phyloP scores from a whole-genome alignment of 1,140 invertebrate genomes.

The Himalopsyche phryganea region DNA sequence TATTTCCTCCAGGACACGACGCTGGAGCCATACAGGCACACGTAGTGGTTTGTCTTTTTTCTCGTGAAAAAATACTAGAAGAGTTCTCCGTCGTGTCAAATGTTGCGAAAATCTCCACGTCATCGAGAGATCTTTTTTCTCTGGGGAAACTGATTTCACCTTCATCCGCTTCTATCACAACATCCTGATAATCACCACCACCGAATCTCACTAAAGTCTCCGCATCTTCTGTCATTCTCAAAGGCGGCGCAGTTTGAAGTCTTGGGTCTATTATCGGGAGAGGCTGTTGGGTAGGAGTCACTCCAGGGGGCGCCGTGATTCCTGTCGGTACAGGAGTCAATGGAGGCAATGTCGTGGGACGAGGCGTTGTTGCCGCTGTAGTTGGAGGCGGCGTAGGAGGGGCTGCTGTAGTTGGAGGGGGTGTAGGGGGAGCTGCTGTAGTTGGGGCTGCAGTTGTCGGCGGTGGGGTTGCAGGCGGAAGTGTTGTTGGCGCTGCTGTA shows the following conservation, averaged over 20 bases:
- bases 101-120: too few relatives aligned
- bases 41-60: constrained; percentile 15
- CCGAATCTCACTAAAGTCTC: constrained; percentile 29
- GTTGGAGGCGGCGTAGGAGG: constrained; percentile 29
- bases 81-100: too few relatives aligned
- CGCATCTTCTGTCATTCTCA: constrained; percentile 41
- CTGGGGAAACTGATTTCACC: constrained; percentile 36
- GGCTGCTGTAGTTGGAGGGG: constrained; percentile 15
- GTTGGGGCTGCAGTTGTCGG: neutral
- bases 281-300: constrained; percentile 6
- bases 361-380: constrained; percentile 40
- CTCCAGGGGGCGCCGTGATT: neutral
- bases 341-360: constrained; percentile 42
- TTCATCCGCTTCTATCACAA: constrained; percentile 19
- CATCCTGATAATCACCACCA: constrained; percentile 19
- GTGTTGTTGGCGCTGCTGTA: constrained; percentile 22
- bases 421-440: neutral
- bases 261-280: constrained; percentile 41
- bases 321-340: constrained; percentile 41
- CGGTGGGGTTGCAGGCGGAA: neutral
- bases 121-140: constrained; percentile 23
- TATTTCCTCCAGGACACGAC: constrained; percentile 38
- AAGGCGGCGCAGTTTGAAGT: constrained; percentile 37
- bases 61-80: neutral
- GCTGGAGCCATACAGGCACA: constrained; percentile 45